Evolutionary conservation across 2,113 vertebrate species (phyloP).

Genomic region (Scomber colias): DNA sequence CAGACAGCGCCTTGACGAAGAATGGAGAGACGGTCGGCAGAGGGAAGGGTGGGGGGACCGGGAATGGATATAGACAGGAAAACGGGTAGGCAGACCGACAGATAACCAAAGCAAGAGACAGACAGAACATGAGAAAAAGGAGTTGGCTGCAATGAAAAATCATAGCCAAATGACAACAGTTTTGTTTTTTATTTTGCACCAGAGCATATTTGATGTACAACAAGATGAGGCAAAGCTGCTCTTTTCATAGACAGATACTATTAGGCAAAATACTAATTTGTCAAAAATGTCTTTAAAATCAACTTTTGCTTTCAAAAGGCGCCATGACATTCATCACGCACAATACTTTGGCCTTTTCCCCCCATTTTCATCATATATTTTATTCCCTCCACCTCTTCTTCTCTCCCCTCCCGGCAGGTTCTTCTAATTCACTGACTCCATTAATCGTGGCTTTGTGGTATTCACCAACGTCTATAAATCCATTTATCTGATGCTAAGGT

Average conservation of each 20-base stretch:
- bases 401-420: slow-evolving; percentile 76
- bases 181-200: slow-evolving; percentile 36
- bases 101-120: slow-evolving; percentile 23
- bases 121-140: slow-evolving; percentile 77
- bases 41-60: slow-evolving; percentile 32
- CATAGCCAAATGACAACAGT: slow-evolving; percentile 14
- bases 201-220: slow-evolving; percentile 12
- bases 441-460: slow-evolving; percentile 95
- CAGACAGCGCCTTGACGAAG: slow-evolving; percentile 71
- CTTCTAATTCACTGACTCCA: slow-evolving; percentile 93
- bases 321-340: slow-evolving; percentile 59
- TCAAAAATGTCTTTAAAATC: slow-evolving; percentile 9
- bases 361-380: slow-evolving; percentile 56
- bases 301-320: slow-evolving; percentile 41
- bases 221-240: background rate
- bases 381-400: slow-evolving; percentile 47
- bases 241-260: background rate
- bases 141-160: slow-evolving; percentile 19
- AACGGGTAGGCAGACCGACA: slow-evolving; percentile 55
- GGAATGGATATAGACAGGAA: slow-evolving; percentile 56
- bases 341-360: slow-evolving; percentile 37
- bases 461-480: slow-evolving; percentile 98
- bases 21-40: slow-evolving; percentile 53
- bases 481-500: slow-evolving; percentile 90
- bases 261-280: background rate